A percentile compares a stretch with the other conserved stretches of the same genome.
Evolutionary conservation across 2,888 invertebrate species (phyloP).

Genomic region (Ypsolopha scabrella): DNA sequence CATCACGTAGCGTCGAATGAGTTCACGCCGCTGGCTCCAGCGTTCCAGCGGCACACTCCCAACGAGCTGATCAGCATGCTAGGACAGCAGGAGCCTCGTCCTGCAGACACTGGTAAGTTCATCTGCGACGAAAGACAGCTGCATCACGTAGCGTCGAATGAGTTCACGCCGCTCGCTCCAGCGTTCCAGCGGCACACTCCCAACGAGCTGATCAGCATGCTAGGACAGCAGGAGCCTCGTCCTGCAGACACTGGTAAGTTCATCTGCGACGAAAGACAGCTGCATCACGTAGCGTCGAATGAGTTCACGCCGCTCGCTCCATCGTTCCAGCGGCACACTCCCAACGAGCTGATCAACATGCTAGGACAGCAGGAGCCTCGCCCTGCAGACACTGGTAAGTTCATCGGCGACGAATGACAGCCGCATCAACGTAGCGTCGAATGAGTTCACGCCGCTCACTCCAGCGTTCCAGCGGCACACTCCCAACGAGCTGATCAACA

Average conservation of each 20-base stretch:
- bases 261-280: neutral
- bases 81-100: slow-evolving; percentile 37
- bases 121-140: neutral
- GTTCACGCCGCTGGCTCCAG: slow-evolving; percentile 35
- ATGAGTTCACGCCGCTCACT: no score
- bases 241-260: slow-evolving; percentile 37
- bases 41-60: slow-evolving; percentile 30
- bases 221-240: slow-evolving; percentile 39
- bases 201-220: slow-evolving; percentile 27
- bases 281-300: neutral
- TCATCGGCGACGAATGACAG: neutral
- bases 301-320: slow-evolving; percentile 34
- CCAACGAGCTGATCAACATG: slow-evolving; percentile 28
- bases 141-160: neutral
- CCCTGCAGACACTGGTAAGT: slow-evolving; percentile 37
- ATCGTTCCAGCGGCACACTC: slow-evolving; percentile 29
- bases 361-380: slow-evolving; percentile 40
- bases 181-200: slow-evolving; percentile 30
- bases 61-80: slow-evolving; percentile 30
- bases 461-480: no score
- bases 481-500: no score
- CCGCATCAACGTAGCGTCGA: neutral
- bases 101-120: slow-evolving; percentile 36
- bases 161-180: slow-evolving; percentile 34
- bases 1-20: neutral